Evolutionary conservation across 2,888 invertebrate genomes (phyloP).

Genomic region (Hermodice carunculata): DNA sequence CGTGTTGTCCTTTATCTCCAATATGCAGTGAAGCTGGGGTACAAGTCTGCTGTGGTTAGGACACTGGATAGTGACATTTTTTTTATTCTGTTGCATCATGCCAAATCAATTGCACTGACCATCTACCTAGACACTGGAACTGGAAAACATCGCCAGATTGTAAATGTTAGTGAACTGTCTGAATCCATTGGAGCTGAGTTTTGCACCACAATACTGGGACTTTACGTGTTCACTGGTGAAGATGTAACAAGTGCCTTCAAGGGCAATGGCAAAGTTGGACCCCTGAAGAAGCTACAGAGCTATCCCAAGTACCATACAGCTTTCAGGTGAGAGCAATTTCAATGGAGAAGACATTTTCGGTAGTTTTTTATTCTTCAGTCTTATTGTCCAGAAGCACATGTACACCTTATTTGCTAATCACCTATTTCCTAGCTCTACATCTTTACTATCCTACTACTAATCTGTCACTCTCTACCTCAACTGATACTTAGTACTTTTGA

Average conservation of each 20-base stretch:
- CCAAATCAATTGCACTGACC: conserved; percentile 15
- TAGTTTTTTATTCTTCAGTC: too few species aligned
- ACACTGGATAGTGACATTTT: conserved; percentile 20
- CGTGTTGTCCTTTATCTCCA: conserved; percentile 9
- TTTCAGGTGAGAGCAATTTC: background rate
- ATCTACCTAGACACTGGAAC: conserved; percentile 17
- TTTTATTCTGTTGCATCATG: conserved; percentile 16
- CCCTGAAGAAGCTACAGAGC: conserved; percentile 3
- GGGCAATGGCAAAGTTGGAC: background rate
- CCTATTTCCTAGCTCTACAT: too few species aligned
- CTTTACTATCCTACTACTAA: too few species aligned
- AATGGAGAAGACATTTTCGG: too few species aligned
- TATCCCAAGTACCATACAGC: conserved; percentile 2
- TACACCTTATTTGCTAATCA: too few species aligned
- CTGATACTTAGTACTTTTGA: too few species aligned
- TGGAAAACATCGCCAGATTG: conserved; percentile 15
- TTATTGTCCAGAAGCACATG: too few species aligned
- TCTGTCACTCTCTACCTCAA: too few species aligned
- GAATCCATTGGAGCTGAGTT: conserved; percentile 15
- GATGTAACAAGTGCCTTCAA: background rate
- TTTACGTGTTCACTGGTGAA: conserved; percentile 11
- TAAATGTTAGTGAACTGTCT: conserved; percentile 14
- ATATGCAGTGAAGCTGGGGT: background rate
- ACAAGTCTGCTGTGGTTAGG: conserved; percentile 19
- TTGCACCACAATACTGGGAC: conserved; percentile 18